These are phyloP conservation scores for Heliconius cydno DNA, from an alignment of 2,888 invertebrate species.

Conservation along the genomic window DNA sequence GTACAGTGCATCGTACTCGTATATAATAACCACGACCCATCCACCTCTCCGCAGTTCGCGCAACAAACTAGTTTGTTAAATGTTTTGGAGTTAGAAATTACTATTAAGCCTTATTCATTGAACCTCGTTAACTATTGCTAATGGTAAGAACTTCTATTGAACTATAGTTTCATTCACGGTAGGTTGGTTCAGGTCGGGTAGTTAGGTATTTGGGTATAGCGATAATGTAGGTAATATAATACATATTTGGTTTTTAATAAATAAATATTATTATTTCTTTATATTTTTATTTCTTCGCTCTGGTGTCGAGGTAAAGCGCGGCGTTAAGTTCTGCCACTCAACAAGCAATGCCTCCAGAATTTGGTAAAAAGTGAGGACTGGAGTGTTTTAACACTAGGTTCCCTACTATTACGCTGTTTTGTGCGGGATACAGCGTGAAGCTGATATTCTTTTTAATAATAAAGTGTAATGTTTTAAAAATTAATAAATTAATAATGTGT, in stretches of 20 bases:
- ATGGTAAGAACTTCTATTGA: conserved; percentile 25
- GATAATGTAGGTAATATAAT: conserved; percentile 16
- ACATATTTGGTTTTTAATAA: too few relatives aligned
- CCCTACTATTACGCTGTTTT: too few relatives aligned
- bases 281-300: too few relatives aligned
- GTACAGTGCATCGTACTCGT: conserved; percentile 34
- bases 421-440: too few relatives aligned
- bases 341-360: too few relatives aligned
- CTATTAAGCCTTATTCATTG: conserved; percentile 39
- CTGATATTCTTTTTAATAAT: not conserved
- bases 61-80: conserved; percentile 45
- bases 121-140: conserved; percentile 38
- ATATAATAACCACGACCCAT: conserved; percentile 39
- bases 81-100: conserved; percentile 43
- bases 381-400: too few relatives aligned
- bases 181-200: conserved; percentile 1
- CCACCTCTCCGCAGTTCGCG: conserved; percentile 40
- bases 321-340: too few relatives aligned
- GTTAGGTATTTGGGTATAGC: not conserved
- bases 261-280: too few relatives aligned
- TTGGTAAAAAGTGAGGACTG: too few relatives aligned
- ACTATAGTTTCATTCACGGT: conserved; percentile 16
- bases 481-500: not conserved
- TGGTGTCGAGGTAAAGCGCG: too few relatives aligned
- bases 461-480: not conserved